A percentile compares a stretch with the other conserved stretches of the same genome.
Evolutionary conservation across 2,888 invertebrate genomes (phyloP).

Genomic region (Hirtodrosophila trivittata): DNA sequence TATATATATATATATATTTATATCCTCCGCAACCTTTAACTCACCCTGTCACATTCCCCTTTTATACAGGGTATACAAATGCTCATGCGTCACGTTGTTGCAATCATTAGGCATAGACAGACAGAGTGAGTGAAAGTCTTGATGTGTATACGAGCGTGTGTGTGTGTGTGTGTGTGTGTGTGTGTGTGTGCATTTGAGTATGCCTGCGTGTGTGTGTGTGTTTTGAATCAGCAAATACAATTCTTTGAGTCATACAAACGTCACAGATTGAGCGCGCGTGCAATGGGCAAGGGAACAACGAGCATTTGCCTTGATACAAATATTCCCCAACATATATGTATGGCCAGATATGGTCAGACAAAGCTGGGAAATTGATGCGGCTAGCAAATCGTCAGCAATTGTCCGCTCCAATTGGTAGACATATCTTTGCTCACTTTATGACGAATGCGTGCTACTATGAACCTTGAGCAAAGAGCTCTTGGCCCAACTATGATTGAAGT

Average conservation of each 20-base stretch:
- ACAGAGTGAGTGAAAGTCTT: constrained; percentile 32
- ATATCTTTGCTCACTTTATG: constrained; percentile 28
- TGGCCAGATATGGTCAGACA: constrained; percentile 7
- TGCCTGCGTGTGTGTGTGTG: constrained; percentile 26
- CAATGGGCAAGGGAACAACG: constrained; percentile 37
- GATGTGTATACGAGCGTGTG: not conserved
- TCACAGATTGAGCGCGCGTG: constrained; percentile 55
- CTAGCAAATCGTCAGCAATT: constrained; percentile 64
- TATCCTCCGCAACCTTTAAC: too few relatives aligned
- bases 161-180: not conserved
- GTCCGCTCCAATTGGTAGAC: constrained; percentile 60
- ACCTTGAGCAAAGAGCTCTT: constrained; percentile 32
- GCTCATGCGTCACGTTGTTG: constrained; percentile 68
- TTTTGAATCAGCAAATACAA: constrained; percentile 58
- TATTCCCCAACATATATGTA: constrained; percentile 17
- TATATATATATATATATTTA: too few relatives aligned
- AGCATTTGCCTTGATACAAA: constrained; percentile 1
- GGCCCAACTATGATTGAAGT: constrained; percentile 53
- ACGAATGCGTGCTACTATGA: constrained; percentile 49
- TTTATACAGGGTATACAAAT: constrained; percentile 38
- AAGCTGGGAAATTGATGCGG: constrained; percentile 49
- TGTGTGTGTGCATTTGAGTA: constrained; percentile 16
- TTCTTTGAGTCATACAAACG: constrained; percentile 40
- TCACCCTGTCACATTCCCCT: not conserved
- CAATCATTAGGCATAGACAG: constrained; percentile 65